Evolutionary conservation across 1,140 invertebrate genomes (phyloP), one percentile per base, ranked within the genome.

Genomic region (Bombus breviceps): DNA sequence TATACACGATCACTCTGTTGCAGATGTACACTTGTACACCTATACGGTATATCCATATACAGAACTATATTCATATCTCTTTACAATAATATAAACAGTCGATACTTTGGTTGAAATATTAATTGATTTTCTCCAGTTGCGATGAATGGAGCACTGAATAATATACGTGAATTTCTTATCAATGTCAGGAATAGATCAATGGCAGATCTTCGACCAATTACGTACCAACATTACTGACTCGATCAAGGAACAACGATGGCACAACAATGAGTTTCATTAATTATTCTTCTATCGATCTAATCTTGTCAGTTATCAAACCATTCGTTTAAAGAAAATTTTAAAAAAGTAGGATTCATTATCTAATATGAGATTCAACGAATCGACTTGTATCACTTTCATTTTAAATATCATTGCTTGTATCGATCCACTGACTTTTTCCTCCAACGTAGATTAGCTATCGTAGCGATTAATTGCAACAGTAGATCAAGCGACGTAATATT

Each of bases 1-100:
- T 73, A 74, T 83, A 73, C 37, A 77, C 76, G 62, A 66, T 66
- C 78, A 79, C 66, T 76, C 73, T 53, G n/a, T 71, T 47, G 41
- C 43, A 75, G 59, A 82, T 69, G 39, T 32, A 57, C 32, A 59
- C 1, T 64, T 41, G 5, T 73, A 78, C 59, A 76, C 57, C 39
- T 74, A 79, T 84, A 74, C 39, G 66, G 71, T 69, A 84, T 81
- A 41, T 69, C 15, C 69, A 79, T 82, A 86, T 81, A 89, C 43
- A 88, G 82, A 89, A 68, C 88, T 92, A 93, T 78, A 87, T 75
- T 89, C 84, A 75, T 90, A 77, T 83, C 87, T 83, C 90, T 90
- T 93, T 92, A 91, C 86, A 92, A 92, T 88, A 88, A 93, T 92
- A 92, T 86, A 92, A 92, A 93, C 87, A 92, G 89, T 92, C 88